These are phyloP conservation scores for Clarias magur DNA, from an alignment of 2,113 vertebrate genomes.

Conservation along the genomic window DNA sequence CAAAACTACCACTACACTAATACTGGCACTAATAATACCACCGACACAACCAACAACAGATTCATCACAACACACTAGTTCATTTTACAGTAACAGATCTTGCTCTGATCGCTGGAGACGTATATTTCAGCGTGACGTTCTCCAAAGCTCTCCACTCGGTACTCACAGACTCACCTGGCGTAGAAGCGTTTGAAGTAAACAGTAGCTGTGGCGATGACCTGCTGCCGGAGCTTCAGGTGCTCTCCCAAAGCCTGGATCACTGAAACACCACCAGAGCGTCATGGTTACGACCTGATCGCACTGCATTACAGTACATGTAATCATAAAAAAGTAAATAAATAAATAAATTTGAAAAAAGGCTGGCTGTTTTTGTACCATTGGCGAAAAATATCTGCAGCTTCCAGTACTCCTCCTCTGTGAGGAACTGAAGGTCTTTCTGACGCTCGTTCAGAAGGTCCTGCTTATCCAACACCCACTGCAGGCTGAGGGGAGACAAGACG, in stretches of 20 bases:
- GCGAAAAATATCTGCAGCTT: constrained; percentile 99
- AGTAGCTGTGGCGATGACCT: constrained; percentile 98
- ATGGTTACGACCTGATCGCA: neutral
- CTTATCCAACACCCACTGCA: constrained; percentile 99
- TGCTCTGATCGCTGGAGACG: neutral
- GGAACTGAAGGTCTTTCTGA: constrained; percentile 96
- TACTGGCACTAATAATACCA: too few relatives aligned
- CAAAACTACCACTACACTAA: too few relatives aligned
- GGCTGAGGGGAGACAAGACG: constrained; percentile 68
- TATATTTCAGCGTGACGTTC: neutral
- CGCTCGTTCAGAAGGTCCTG: constrained; percentile 98
- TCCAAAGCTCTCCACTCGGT: neutral
- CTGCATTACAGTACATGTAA: neutral
- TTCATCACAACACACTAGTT: neutral
- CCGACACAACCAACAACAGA: too few relatives aligned
- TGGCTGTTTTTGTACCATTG: constrained; percentile 80
- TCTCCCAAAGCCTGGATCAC: constrained; percentile 95
- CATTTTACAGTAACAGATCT: neutral
- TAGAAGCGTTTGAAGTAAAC: constrained; percentile 99
- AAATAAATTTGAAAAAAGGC: too few relatives aligned
- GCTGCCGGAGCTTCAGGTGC: constrained; percentile 98
- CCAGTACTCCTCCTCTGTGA: constrained; percentile 98
- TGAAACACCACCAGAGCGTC: neutral
- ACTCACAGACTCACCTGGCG: constrained; percentile 81
- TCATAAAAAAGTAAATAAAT: neutral